Conservation (phyloP, 2,888 invertebrate species). For the Anodontia alba region DNA sequence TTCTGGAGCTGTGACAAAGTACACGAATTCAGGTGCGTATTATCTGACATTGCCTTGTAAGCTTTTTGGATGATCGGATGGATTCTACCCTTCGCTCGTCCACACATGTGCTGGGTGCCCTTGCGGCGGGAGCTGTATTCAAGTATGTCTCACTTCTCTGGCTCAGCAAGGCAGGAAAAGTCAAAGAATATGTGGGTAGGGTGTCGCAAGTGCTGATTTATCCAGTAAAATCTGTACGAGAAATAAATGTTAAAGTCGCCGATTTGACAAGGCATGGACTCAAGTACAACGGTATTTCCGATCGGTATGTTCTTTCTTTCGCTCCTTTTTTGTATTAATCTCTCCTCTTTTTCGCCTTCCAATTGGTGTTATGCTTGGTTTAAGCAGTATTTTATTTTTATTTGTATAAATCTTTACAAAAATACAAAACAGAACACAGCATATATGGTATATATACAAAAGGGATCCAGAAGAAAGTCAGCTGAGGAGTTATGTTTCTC, state of each 20-base stretch:
- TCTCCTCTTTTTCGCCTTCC: too few relatives aligned
- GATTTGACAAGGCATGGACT: constrained; percentile 54
- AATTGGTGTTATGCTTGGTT: too few relatives aligned
- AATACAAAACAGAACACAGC: too few relatives aligned
- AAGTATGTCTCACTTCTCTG: constrained; percentile 42
- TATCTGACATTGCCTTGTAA: too few relatives aligned
- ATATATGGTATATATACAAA: too few relatives aligned
- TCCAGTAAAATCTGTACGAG: constrained; percentile 76
- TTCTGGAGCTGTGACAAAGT: too few relatives aligned
- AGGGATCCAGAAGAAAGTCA: too few relatives aligned
- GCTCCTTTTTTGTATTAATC: too few relatives aligned
- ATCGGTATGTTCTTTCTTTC: constrained; percentile 63
- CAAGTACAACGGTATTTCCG: constrained; percentile 63
- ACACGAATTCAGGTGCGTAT: too few relatives aligned
- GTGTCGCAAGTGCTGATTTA: constrained; percentile 70
- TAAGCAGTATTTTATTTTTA: too few relatives aligned
- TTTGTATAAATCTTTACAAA: too few relatives aligned
- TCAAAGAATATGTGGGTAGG: constrained; percentile 64
- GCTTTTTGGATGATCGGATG: neutral
- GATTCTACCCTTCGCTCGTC: neutral
- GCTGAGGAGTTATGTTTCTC: too few relatives aligned
- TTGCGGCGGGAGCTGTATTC: constrained; percentile 30
- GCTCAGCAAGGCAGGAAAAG: constrained; percentile 1
- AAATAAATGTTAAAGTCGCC: constrained; percentile 40
- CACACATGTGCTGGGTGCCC: constrained; percentile 21